phyloP scores from a whole-genome alignment of 2,113 vertebrate genomes.

The Leucopsar rothschildi region DNA sequence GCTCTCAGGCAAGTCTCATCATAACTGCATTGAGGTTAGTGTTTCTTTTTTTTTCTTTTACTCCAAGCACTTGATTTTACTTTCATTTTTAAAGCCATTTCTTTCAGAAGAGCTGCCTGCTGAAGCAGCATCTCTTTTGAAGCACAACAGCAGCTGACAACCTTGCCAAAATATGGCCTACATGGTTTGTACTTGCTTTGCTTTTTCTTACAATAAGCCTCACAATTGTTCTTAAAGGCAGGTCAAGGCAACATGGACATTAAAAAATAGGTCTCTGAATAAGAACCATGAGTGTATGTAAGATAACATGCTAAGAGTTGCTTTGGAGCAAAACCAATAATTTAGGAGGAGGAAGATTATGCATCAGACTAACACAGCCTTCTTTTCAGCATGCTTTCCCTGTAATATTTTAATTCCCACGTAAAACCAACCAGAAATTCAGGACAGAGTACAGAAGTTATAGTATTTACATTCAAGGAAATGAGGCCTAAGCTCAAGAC shows the following conservation, averaged over 20 bases:
- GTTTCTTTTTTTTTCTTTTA: not conserved
- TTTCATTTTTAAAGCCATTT: not conserved
- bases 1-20: not conserved
- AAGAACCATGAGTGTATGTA: accelerated
- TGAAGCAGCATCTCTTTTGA: not conserved
- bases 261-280: not conserved
- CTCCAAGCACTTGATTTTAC: not conserved
- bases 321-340: not conserved
- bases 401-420: not conserved
- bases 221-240: not conserved
- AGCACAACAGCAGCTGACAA: not conserved
- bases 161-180: not conserved
- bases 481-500: not conserved
- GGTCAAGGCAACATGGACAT: accelerated
- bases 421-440: not conserved
- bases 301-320: not conserved
- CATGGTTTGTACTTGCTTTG: not conserved
- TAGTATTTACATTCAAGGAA: not conserved
- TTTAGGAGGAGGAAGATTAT: not conserved
- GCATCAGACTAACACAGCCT: not conserved
- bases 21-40: not conserved
- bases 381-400: not conserved
- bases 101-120: not conserved
- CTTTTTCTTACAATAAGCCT: not conserved
- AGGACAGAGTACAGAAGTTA: not conserved